Evolutionary conservation across 2,888 invertebrate species (phyloP).

Genomic region (Laothoe populi): DNA sequence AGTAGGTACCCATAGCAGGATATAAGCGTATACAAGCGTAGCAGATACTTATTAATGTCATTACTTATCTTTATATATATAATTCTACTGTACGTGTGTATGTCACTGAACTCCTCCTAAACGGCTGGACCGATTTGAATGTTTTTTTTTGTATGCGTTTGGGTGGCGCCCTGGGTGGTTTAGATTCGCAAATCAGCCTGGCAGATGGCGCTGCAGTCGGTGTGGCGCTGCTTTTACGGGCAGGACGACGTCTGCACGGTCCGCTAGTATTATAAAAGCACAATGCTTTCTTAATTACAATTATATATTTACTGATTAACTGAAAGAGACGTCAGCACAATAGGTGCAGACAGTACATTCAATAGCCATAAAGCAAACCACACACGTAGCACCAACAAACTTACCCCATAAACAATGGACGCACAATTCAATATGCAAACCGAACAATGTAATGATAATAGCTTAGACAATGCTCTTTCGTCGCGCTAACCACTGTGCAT

Average conservation of each 20-base stretch:
- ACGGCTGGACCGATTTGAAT: no score
- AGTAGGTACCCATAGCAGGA: no score
- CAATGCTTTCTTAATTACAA: not conserved
- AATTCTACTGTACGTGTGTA: no score
- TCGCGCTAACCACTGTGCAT: conserved; percentile 80
- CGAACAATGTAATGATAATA: conserved; percentile 81
- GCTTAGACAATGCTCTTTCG: conserved; percentile 80
- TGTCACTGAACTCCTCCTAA: no score
- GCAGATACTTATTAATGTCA: not conserved
- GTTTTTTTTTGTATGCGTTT: no score
- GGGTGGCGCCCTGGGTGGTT: no score
- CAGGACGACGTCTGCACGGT: no score
- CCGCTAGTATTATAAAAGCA: not conserved
- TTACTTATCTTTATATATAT: no score
- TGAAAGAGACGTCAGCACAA: conserved; percentile 32
- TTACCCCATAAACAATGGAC: conserved; percentile 75
- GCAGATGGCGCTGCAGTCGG: no score
- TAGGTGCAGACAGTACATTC: conserved; percentile 28
- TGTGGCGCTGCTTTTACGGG: no score
- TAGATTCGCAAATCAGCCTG: no score
- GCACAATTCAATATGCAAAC: conserved; percentile 82
- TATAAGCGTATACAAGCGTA: not conserved
- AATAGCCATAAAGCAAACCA: conserved; percentile 50
- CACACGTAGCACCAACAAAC: conserved; percentile 69
- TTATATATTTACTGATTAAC: conserved; percentile 2